A percentile compares a stretch with the other conserved stretches of the same genome.
These are phyloP conservation scores for Pelodiscus sinensis DNA, from an alignment of 2,113 vertebrate species.

Conservation along the genomic window DNA sequence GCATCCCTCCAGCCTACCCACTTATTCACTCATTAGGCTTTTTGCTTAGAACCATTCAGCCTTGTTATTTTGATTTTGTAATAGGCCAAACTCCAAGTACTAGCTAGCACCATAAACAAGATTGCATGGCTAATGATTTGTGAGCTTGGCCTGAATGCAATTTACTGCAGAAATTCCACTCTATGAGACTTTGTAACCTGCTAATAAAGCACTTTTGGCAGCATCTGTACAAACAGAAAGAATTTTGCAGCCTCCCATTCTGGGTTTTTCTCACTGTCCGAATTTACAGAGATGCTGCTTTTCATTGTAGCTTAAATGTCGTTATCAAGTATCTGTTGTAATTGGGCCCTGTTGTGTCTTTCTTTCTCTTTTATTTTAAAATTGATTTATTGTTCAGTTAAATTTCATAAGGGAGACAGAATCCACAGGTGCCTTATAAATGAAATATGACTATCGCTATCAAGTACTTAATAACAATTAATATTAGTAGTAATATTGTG, in stretches of 20 bases:
- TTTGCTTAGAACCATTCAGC: constrained; percentile 73
- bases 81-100: constrained; percentile 82
- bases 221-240: constrained; percentile 65
- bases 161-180: constrained; percentile 68
- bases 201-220: constrained; percentile 68
- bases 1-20: background rate
- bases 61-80: constrained; percentile 77
- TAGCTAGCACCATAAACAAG: constrained; percentile 77
- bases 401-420: constrained; percentile 6
- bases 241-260: constrained; percentile 46
- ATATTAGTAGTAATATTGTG: background rate
- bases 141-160: constrained; percentile 71
- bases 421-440: background rate
- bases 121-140: constrained; percentile 77
- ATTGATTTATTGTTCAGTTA: background rate
- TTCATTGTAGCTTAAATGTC: constrained; percentile 24
- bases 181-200: constrained; percentile 68
- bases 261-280: background rate
- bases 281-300: constrained; percentile 37
- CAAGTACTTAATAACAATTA: constrained; percentile 20
- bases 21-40: constrained; percentile 47
- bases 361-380: background rate
- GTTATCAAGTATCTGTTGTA: constrained; percentile 1
- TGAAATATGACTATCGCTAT: constrained; percentile 2
- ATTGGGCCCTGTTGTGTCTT: constrained; percentile 18